phyloP scores from a whole-genome alignment of 2,888 invertebrate genomes.

The Syrphus vitripennis region DNA sequence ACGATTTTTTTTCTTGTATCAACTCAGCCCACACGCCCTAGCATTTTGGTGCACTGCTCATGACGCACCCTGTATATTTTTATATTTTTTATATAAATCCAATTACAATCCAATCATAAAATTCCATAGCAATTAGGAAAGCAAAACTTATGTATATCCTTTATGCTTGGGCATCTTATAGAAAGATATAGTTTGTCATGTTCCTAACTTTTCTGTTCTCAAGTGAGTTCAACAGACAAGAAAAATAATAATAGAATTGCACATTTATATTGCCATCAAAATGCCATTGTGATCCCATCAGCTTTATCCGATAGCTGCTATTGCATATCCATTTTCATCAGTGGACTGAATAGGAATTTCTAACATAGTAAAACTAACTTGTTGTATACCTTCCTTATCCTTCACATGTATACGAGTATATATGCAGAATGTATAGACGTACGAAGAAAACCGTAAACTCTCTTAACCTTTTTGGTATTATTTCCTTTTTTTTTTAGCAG shows the following conservation, averaged over 20 bases:
- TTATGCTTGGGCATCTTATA: not conserved
- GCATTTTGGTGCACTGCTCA: too few species aligned
- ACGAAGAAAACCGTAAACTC: constrained; percentile 7
- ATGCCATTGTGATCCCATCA: constrained; percentile 42
- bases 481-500: not conserved
- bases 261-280: constrained; percentile 29
- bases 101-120: constrained; percentile 14
- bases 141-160: not conserved
- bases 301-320: constrained; percentile 16
- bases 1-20: too few species aligned
- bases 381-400: not conserved
- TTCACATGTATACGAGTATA: not conserved
- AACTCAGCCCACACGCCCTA: too few species aligned
- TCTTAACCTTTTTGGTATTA: constrained; percentile 8
- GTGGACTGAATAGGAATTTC: not conserved
- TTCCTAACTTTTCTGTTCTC: not conserved
- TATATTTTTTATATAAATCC: not conserved
- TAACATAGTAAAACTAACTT: not conserved
- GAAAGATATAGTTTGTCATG: not conserved
- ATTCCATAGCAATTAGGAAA: not conserved
- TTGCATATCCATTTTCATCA: constrained; percentile 31
- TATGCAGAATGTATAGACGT: not conserved
- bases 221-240: not conserved
- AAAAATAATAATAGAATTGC: constrained; percentile 13
- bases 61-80: too few species aligned